Evolutionary conservation across 2,113 vertebrate genomes (phyloP), one percentile per base, ranked within the genome.

Genomic region (Cheilinus undulatus): DNA sequence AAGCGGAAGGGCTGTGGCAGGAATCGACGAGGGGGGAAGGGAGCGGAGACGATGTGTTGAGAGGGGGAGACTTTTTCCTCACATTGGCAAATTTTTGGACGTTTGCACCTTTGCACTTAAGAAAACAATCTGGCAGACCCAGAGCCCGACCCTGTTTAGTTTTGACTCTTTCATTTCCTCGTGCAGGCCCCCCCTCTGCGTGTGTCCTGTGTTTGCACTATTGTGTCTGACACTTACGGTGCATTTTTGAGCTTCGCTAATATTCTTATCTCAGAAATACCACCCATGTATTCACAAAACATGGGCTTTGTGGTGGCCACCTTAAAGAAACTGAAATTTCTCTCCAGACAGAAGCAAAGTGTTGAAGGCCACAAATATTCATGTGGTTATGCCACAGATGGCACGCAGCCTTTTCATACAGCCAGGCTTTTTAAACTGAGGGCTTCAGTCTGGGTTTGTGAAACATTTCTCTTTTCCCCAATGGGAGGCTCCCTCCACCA

Each of bases 101-200:
- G 34, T 88, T 91, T 91, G 63, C 82, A 87, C 78, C 28, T 93
- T 89, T 79, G 56, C 81, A 77, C 76, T 82, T 83, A 86, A 76
- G 79, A 90, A 89, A 91, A 88, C 87, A 92, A 81, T 80, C 83
- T 61, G 58, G 43, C 51, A 69, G 80, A 70, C 5, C 82, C 78
- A 77, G 79, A 76, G 50, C 62, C 30, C 15, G 5, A 57, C 65
- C 63, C 72, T 82, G 68, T 82, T 80, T 85, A 79, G 81, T 58
- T 79, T 83, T 82, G 60, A 71, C 68, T 80, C 60, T 42, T 69
- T 82, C 73, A 83, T 84, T 90, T 88, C 86, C 86, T 85, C 64
- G 30, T 50, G 51, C 60, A 69, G 30, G 19, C 34, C 69, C 83
- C 45, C 68, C 57, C 15, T 49, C 10, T 14, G 22, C 50, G 1